Percentiles rank a stretch among this genome's conserved stretches.
Evolutionary conservation across 2,888 invertebrate genomes (phyloP).

Genomic region (Melieria omissa): DNA sequence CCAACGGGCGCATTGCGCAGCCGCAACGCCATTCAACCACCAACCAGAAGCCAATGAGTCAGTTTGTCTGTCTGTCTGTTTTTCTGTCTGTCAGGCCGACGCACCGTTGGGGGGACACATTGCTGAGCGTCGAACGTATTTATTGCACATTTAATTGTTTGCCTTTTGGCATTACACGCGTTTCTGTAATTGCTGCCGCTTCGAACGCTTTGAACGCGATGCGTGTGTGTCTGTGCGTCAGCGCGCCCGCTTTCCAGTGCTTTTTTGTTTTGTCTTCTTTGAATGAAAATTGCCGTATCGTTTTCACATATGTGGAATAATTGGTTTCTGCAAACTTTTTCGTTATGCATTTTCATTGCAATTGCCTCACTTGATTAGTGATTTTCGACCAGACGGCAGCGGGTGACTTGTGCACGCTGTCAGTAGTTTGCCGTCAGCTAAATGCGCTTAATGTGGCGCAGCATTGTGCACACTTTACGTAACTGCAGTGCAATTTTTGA

Average conservation of each 20-base stretch:
- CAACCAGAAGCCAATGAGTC: too few species aligned
- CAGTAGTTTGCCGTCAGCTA: too few species aligned
- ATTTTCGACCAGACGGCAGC: too few species aligned
- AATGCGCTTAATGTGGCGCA: too few species aligned
- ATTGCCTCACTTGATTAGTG: too few species aligned
- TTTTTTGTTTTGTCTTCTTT: conserved; percentile 14
- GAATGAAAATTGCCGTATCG: conserved; percentile 24
- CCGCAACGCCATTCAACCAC: not conserved
- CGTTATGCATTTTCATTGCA: too few species aligned
- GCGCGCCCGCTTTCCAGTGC: not conserved
- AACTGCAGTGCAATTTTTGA: too few species aligned
- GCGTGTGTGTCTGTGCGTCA: not conserved
- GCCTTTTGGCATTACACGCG: conserved; percentile 30
- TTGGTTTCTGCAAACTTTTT: not conserved
- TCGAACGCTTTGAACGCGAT: not conserved
- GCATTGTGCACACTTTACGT: too few species aligned
- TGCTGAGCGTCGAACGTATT: conserved; percentile 17
- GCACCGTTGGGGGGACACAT: conserved; percentile 2
- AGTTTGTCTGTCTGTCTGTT: too few species aligned
- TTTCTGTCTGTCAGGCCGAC: not conserved
- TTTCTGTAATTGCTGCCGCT: conserved; percentile 26
- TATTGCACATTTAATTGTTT: conserved; percentile 26
- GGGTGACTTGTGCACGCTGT: too few species aligned
- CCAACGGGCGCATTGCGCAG: not conserved
- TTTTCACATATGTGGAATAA: conserved; percentile 21